phyloP scores from a whole-genome alignment of 2,888 invertebrate genomes.

The Microctonus brassicae region DNA sequence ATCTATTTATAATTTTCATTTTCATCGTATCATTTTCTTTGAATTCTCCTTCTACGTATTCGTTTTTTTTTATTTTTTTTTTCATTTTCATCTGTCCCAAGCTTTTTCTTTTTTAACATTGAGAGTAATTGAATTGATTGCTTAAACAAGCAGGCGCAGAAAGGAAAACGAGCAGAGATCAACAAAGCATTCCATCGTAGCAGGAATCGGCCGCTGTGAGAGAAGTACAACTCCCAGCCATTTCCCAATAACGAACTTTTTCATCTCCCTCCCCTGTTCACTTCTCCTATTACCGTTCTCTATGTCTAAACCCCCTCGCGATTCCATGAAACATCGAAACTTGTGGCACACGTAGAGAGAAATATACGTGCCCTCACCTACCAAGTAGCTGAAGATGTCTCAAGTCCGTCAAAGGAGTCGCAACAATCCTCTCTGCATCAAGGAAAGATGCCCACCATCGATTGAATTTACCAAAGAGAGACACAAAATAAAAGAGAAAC shows the following conservation, averaged over 20 bases:
- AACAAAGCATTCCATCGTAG: slow-evolving; percentile 45
- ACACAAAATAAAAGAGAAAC: slow-evolving; percentile 21
- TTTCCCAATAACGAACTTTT: slow-evolving; percentile 45
- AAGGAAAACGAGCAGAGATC: slow-evolving; percentile 37
- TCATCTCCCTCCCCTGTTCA: neutral
- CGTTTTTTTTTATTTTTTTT: neutral
- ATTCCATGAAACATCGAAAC: slow-evolving; percentile 25
- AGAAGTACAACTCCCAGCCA: slow-evolving; percentile 32
- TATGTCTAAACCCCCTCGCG: neutral
- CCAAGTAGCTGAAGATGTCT: slow-evolving; percentile 35
- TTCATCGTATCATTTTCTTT: neutral
- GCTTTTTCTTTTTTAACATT: slow-evolving; percentile 20
- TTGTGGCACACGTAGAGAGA: slow-evolving; percentile 15
- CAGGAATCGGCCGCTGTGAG: slow-evolving; percentile 34
- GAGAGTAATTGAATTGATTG: slow-evolving; percentile 47
- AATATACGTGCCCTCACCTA: slow-evolving; percentile 36
- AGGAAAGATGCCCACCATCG: slow-evolving; percentile 14
- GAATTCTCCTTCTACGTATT: slow-evolving; percentile 5
- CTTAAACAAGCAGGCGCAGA: slow-evolving; percentile 44
- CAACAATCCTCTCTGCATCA: slow-evolving; percentile 8
- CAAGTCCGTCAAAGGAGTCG: slow-evolving; percentile 33
- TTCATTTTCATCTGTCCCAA: neutral
- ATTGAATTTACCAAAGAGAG: slow-evolving; percentile 33
- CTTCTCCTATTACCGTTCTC: neutral
- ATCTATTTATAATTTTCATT: slow-evolving; percentile 12